Evolutionary conservation across 2,113 vertebrate species (phyloP).

Genomic region (Crotalus helleri): DNA sequence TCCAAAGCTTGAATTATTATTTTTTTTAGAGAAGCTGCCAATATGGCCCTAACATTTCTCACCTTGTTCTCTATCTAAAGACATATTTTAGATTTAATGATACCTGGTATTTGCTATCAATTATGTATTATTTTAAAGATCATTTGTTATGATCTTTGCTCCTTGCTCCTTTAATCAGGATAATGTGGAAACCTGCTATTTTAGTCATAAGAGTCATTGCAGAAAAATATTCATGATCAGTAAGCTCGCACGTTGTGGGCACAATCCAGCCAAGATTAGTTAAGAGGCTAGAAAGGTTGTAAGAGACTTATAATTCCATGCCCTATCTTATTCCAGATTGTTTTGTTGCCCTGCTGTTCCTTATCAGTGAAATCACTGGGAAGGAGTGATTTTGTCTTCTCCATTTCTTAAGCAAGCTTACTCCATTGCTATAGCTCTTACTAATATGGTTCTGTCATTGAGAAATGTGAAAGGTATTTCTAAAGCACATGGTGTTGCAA

Average conservation of each 20-base stretch:
- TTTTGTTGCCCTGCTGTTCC: not conserved
- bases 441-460: not conserved
- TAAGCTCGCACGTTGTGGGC: not conserved
- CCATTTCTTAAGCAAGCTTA: not conserved
- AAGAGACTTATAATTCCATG: not conserved
- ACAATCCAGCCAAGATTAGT: not conserved
- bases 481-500: not conserved
- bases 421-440: not conserved
- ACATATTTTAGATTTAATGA: not conserved
- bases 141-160: not conserved
- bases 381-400: not conserved
- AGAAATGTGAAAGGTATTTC: not conserved
- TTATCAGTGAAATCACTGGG: not conserved
- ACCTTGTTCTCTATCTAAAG: not conserved
- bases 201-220: not conserved
- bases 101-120: not conserved
- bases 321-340: not conserved
- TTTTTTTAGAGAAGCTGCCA: not conserved
- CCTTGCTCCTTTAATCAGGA: not conserved
- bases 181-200: not conserved
- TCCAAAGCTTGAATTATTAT: not conserved
- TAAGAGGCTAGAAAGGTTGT: not conserved
- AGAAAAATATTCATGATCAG: not conserved
- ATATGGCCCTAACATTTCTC: not conserved
- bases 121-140: not conserved